A percentile compares a stretch with the other conserved stretches of the same genome.
These are phyloP conservation scores for Melanotaenia parkinsoni DNA, from an alignment of 2,797 vertebrate genomes.

Conservation along the genomic window DNA sequence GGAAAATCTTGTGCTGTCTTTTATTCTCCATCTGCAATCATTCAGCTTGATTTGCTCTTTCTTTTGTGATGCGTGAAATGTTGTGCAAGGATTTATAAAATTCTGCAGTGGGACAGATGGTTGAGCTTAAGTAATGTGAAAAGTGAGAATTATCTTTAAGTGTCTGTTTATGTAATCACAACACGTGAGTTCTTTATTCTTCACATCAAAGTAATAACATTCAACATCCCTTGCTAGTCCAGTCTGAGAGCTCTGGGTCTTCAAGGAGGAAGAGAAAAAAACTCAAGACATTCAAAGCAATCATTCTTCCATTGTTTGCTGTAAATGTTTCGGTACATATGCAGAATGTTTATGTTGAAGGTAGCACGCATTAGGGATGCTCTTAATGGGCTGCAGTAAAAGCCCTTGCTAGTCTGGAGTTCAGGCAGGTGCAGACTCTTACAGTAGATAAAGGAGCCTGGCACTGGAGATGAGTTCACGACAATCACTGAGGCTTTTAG, in stretches of 20 bases:
- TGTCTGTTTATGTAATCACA: conserved; percentile 60
- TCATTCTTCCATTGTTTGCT: conserved; percentile 68
- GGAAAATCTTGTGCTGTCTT: conserved; percentile 72
- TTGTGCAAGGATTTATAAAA: conserved; percentile 72
- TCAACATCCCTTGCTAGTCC: conserved; percentile 24
- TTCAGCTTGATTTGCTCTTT: conserved; percentile 67
- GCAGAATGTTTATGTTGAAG: conserved; percentile 78
- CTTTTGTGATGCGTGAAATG: conserved; percentile 76
- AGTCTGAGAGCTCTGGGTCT: conserved; percentile 30
- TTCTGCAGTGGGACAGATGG: conserved; percentile 64
- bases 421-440: conserved; percentile 82
- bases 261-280: conserved; percentile 16
- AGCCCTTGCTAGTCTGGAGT: conserved; percentile 79
- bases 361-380: conserved; percentile 75
- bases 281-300: conserved; percentile 41
- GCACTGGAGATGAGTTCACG: conserved; percentile 82
- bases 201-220: conserved; percentile 45
- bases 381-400: conserved; percentile 83
- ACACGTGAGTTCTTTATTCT: conserved; percentile 26
- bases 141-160: conserved; percentile 65
- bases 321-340: conserved; percentile 74
- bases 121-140: conserved; percentile 58
- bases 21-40: conserved; percentile 80
- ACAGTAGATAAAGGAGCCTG: conserved; percentile 80
- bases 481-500: conserved; percentile 86